These are phyloP conservation scores for Neoscelio sp. DNA, from an alignment of 2,888 invertebrate species.

Conservation along the genomic window DNA sequence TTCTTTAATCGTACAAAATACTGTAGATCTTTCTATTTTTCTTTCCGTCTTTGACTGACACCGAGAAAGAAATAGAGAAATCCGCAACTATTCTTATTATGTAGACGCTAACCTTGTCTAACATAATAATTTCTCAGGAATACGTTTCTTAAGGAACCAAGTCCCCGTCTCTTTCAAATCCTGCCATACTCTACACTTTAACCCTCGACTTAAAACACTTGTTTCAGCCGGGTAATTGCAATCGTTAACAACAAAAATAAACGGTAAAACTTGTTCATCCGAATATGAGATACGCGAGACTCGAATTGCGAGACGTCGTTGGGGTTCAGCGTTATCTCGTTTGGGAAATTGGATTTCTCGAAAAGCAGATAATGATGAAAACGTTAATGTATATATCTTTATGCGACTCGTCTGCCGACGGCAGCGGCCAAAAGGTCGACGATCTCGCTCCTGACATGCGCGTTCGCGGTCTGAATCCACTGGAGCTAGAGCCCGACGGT, in stretches of 20 bases:
- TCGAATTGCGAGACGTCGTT: constrained; percentile 15
- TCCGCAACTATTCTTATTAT: no score
- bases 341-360: constrained; percentile 53
- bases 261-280: no score
- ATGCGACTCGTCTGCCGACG: constrained; percentile 61
- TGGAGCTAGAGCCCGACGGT: constrained; percentile 55
- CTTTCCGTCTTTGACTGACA: no score
- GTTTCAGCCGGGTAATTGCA: neutral
- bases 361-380: constrained; percentile 57
- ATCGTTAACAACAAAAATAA: no score
- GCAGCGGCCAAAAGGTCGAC: constrained; percentile 65
- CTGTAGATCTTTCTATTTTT: no score
- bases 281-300: constrained; percentile 3
- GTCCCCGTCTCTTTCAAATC: no score
- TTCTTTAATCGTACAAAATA: no score
- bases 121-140: no score
- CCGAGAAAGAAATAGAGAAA: no score
- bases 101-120: no score
- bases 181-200: no score
- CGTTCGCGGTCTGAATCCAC: constrained; percentile 67
- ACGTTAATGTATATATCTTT: constrained; percentile 49
- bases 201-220: neutral
- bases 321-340: constrained; percentile 38
- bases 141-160: no score
- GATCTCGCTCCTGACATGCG: constrained; percentile 66